Conservation (phyloP, 2,113 vertebrate species). For the Catharus bicknelli region DNA sequence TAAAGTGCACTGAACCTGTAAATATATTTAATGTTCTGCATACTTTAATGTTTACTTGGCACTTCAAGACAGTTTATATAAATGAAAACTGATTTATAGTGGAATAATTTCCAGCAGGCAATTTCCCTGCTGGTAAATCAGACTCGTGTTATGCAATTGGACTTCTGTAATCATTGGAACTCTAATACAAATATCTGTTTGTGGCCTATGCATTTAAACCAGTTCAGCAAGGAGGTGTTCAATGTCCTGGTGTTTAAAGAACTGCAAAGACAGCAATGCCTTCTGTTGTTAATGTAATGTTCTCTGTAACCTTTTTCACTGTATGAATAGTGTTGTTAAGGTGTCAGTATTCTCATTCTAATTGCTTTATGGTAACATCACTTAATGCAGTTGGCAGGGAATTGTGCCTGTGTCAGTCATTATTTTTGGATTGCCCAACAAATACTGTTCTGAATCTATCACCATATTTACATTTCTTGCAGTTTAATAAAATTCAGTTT, state of each 20-base stretch:
- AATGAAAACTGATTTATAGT: constrained; percentile 30
- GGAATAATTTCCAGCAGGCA: neutral
- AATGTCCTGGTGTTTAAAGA: neutral
- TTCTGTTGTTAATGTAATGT: neutral
- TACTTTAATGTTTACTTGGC: constrained; percentile 45
- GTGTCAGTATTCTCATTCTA: neutral
- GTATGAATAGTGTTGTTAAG: neutral
- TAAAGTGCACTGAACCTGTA: constrained; percentile 69
- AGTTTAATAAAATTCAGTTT: constrained; percentile 29
- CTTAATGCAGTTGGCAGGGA: neutral
- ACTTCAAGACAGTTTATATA: constrained; percentile 46
- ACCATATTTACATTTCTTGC: neutral
- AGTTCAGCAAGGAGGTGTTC: constrained; percentile 13
- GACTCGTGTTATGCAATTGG: constrained; percentile 41
- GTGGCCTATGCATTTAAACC: constrained; percentile 54
- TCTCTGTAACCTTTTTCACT: neutral
- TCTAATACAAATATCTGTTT: constrained; percentile 12
- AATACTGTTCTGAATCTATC: neutral
- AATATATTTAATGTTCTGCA: constrained; percentile 19
- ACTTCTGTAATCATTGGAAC: constrained; percentile 38
- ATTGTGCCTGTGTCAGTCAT: neutral
- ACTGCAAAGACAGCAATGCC: neutral
- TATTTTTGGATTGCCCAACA: neutral
- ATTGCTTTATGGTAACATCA: neutral
- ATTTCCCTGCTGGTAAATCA: constrained; percentile 26